These are phyloP conservation scores for Castor canadensis DNA, from an alignment of 2,113 vertebrate species.

Conservation along the genomic window DNA sequence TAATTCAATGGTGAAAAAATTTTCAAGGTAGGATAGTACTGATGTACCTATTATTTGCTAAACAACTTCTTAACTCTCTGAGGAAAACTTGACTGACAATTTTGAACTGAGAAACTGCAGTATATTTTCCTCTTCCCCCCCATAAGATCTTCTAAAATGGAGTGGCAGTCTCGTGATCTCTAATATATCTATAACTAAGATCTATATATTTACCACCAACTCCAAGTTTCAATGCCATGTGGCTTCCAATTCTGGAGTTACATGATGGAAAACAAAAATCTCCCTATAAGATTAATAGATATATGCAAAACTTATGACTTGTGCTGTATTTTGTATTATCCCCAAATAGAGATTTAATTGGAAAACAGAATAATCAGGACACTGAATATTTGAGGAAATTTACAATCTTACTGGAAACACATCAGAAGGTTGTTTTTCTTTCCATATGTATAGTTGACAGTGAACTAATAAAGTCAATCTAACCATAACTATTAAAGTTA, in stretches of 20 bases:
- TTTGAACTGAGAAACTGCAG: neutral
- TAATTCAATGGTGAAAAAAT: neutral
- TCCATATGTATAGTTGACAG: neutral
- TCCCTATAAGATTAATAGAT: neutral
- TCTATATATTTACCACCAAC: neutral
- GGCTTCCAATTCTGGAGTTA: neutral
- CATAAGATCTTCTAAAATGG: neutral
- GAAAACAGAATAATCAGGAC: slow-evolving; percentile 25
- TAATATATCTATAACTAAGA: neutral
- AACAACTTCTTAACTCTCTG: neutral
- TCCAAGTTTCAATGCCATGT: neutral
- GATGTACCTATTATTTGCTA: neutral
- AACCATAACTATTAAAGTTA: neutral
- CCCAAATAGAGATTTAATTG: neutral
- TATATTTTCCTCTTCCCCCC: neutral
- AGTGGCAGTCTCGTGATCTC: neutral
- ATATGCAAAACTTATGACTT: neutral
- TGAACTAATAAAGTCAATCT: neutral
- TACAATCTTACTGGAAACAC: slow-evolving; percentile 6
- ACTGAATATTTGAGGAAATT: neutral
- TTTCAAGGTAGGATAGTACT: neutral
- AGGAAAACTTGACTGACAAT: neutral
- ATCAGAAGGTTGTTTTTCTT: slow-evolving; percentile 11
- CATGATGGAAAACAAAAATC: slow-evolving; percentile 34
- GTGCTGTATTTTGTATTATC: neutral